These are phyloP conservation scores for Muscicapa comitata DNA, from an alignment of 2,797 vertebrate genomes.

Conservation along the genomic window DNA sequence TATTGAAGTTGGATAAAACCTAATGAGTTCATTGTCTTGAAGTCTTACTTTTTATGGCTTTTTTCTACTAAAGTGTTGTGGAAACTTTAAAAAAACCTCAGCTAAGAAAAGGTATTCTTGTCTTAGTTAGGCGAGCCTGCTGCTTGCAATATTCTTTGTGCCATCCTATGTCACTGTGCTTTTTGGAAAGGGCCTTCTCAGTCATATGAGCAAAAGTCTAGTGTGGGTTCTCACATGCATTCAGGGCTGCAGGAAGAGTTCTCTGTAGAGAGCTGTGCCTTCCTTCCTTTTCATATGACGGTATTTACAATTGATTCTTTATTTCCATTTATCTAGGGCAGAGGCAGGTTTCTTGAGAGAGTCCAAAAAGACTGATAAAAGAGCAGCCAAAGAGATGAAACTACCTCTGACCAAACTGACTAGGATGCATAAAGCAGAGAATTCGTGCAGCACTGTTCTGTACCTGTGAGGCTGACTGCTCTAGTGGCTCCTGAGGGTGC, in stretches of 20 bases:
- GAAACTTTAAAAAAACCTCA: background rate
- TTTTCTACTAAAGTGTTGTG: background rate
- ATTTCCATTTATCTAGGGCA: background rate
- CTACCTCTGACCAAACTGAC: background rate
- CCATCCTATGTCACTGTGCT: background rate
- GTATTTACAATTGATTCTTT: background rate
- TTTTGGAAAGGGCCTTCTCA: background rate
- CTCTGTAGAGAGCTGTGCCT: background rate
- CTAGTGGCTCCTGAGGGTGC: background rate
- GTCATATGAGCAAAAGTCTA: background rate
- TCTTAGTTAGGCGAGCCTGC: background rate
- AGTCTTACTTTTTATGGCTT: background rate
- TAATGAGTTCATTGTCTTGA: background rate
- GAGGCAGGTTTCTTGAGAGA: background rate
- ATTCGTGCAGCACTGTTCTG: background rate
- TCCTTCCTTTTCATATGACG: background rate
- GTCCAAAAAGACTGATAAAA: background rate
- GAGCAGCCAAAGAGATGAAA: background rate
- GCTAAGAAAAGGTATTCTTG: background rate
- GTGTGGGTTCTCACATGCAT: accelerated
- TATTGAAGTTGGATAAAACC: background rate
- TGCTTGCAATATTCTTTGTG: background rate
- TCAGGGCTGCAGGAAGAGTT: background rate
- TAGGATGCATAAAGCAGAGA: background rate
- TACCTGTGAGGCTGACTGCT: background rate